phyloP scores from a whole-genome alignment of 2,888 invertebrate genomes.

The Torymus aiolomorphi region DNA sequence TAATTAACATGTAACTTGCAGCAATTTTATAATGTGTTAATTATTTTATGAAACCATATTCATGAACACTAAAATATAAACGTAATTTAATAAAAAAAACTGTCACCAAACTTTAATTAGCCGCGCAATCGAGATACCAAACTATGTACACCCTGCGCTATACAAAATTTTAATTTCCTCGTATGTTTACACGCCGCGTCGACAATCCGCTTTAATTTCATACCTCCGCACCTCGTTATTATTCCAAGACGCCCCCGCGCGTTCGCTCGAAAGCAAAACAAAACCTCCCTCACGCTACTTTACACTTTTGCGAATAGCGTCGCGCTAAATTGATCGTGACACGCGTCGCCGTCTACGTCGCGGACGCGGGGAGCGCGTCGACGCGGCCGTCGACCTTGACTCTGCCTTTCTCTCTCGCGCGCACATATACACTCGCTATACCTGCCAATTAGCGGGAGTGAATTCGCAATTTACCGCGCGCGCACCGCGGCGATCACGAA shows the following conservation, averaged over 20 bases:
- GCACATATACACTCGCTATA: not conserved
- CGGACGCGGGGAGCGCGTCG: no score
- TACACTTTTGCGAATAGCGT: no score
- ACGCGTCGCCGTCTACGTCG: not conserved
- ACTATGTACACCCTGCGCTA: no score
- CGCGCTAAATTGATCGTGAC: not conserved
- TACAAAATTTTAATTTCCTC: no score
- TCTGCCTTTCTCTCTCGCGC: not conserved
- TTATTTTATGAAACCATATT: no score
- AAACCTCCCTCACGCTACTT: not conserved
- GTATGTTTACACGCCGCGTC: not conserved
- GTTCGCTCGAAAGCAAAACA: not conserved
- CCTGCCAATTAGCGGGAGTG: constrained; percentile 44
- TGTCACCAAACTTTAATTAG: no score
- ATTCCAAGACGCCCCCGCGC: not conserved
- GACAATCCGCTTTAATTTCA: not conserved
- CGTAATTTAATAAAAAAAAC: no score
- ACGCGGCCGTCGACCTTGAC: constrained; percentile 33
- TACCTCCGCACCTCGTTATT: not conserved
- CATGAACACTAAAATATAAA: no score
- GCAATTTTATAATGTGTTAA: no score
- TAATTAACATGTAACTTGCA: no score
- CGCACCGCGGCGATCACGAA: no score
- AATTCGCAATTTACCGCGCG: constrained; percentile 40
- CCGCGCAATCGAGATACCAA: no score